Base-by-base conservation (phyloP, 2,888 invertebrate species). In the Drosophila barbarae region DNA sequence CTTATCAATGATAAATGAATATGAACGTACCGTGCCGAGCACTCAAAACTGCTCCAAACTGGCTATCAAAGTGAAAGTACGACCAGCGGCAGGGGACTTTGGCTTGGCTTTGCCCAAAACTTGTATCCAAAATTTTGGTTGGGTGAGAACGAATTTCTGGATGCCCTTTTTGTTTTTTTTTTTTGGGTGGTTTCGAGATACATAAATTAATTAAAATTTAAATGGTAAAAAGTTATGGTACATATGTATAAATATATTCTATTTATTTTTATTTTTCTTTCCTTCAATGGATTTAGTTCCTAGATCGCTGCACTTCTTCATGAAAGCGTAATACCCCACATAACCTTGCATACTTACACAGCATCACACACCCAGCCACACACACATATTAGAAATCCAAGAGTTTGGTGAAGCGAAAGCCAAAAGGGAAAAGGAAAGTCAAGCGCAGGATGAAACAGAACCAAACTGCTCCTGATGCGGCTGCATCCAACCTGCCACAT, bases 1-100 rank as follows among this genome's bases (percentile, higher is more conserved):
- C 84, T 79, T 84, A 79, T 79, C 78, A 79, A 79, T 79, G 78
- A 84, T 79, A 78, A 84, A 79, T 84, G 78, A 84, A 84, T 84
- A 76, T 72, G 79, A 70, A 71, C 70, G 72, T 76, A 79, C 80
- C 68, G 56, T 42, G 56, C 38, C 38, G 57, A 72, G 70, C 72
- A 71, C 80, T 83, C 79, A 73, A 76, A 78, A 81, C 65, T 69
- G 63, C 61, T 70, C 46, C 46, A 69, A 69, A 69, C 63, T 73
- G 83, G 61, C 70, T 73, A 63, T 64, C 72, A 83, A 77, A 77
- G 83, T 83, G 83, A 77, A 77, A 74, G 78, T 72, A 80, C 74
- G 66, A 77, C 77, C 63, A 63, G 52, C 56, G 50, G 28, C 41
- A 18, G 28, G 58, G 57, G 57, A 58, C 28, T 26, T 26, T 26